A percentile compares a stretch with the other conserved stretches of the same genome.
phyloP scores from a whole-genome alignment of 2,797 vertebrate genomes.

The Melanogrammus aeglefinus region DNA sequence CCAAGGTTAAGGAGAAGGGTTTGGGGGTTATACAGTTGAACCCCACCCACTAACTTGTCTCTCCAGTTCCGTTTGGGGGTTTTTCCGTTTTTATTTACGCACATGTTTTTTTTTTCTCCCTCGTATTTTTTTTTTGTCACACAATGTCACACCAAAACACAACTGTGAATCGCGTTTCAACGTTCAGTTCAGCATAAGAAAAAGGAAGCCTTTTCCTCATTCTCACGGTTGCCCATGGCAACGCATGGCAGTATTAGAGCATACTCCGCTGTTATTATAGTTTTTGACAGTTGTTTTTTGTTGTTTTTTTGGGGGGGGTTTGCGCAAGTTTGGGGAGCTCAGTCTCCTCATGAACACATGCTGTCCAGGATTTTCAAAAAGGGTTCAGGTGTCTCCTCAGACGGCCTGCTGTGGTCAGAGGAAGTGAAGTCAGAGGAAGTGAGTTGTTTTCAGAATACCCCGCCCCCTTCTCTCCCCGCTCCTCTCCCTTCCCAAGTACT shows the following conservation, averaged over 20 bases:
- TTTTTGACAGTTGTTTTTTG: slow-evolving; percentile 61
- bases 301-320: slow-evolving; percentile 40
- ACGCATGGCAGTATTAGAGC: slow-evolving; percentile 98
- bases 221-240: slow-evolving; percentile 88
- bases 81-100: slow-evolving; percentile 63
- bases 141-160: slow-evolving; percentile 66
- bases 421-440: slow-evolving; percentile 75
- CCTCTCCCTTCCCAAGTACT: slow-evolving; percentile 78
- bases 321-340: slow-evolving; percentile 41
- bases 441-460: slow-evolving; percentile 75
- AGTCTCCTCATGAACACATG: slow-evolving; percentile 68
- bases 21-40: slow-evolving; percentile 51
- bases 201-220: slow-evolving; percentile 58
- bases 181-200: slow-evolving; percentile 75
- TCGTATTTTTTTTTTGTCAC: slow-evolving; percentile 67
- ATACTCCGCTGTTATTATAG: slow-evolving; percentile 73
- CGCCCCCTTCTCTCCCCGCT: slow-evolving; percentile 48
- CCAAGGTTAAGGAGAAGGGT: slow-evolving; percentile 58
- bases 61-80: slow-evolving; percentile 57
- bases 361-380: slow-evolving; percentile 84
- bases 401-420: slow-evolving; percentile 79
- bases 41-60: slow-evolving; percentile 63
- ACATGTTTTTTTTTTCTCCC: slow-evolving; percentile 66
- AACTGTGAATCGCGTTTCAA: slow-evolving; percentile 89
- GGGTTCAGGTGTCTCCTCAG: slow-evolving; percentile 81